Evolutionary conservation across 2,888 invertebrate species (phyloP), one percentile per base, ranked within the genome.

Genomic region (Tanypteryx hageni): DNA sequence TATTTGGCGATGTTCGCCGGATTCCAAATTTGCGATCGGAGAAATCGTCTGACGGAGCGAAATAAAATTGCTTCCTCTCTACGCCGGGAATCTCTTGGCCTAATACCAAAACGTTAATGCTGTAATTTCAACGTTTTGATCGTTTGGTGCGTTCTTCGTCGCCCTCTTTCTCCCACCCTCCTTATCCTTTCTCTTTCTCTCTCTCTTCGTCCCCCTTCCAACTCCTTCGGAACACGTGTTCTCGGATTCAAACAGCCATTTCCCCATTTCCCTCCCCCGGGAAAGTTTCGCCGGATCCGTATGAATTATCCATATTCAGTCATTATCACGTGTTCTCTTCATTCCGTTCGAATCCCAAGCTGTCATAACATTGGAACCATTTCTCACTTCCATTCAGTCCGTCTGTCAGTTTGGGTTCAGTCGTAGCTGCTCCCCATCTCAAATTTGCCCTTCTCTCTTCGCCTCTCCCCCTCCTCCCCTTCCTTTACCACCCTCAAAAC

Each of bases 251-350:
- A 68, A 68, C 11, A 68, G 68, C 27, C 76, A 11, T 76, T 27
- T 76, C 27, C 9, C 27, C 76, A 11, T 76, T 27, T 76, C 27
- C 9, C 76, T 10, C 76, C 76, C 4, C 11, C 2, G 76, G 27
- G 22, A 76, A 76, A 76, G 9, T 76, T 76, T 22, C 76, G 76
- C 76, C 76, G 13, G 22, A 22, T 76, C 76, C 76, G 22, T 76
- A 76, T 76, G 76, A 76, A 76, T 76, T 76, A 76, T 76, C 76
- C 76, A 76, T 76, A 76, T 27, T 76, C 76, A 76, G 76, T 76
- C 27, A 76, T 76, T 76, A 76, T 76, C 76, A 76, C 76, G 22
- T 76, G 76, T 76, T 76, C 76, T 27, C 76, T 76, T 76, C 76
- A 22, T 76, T 0, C 68, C 7, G 68, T 68, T 68, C 68, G 68